Percentiles rank a stretch among this genome's conserved stretches.
phyloP scores from a whole-genome alignment of 1,140 invertebrate species.

The Meteorus sp. region DNA sequence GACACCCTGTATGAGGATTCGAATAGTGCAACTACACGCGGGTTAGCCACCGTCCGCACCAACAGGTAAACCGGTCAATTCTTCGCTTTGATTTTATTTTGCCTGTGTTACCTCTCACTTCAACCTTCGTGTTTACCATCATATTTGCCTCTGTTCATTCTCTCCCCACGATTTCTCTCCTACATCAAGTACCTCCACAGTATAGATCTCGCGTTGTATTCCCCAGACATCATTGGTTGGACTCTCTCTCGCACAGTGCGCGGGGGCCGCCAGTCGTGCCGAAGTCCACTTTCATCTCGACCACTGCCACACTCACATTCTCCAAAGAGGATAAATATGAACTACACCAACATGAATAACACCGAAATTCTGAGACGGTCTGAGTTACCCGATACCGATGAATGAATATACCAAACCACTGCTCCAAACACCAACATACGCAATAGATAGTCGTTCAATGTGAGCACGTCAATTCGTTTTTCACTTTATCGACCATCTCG shows the following conservation, averaged over 20 bases:
- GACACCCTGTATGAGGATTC: slow-evolving; percentile 15
- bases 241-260: too few relatives aligned
- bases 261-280: slow-evolving; percentile 1
- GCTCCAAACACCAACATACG: not conserved
- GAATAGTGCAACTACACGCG: slow-evolving; percentile 17
- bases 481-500: too few relatives aligned
- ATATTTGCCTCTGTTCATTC: not conserved
- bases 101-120: not conserved
- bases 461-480: too few relatives aligned
- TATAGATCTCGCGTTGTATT: slow-evolving; percentile 8
- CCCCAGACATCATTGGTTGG: not conserved
- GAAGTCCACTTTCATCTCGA: slow-evolving; percentile 14
- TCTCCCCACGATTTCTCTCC: too few relatives aligned
- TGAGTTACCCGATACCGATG: slow-evolving; percentile 10
- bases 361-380: slow-evolving; percentile 1
- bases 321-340: not conserved
- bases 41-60: slow-evolving; percentile 30
- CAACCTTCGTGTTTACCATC: too few relatives aligned
- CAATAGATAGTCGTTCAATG: too few relatives aligned
- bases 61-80: slow-evolving; percentile 44
- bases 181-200: not conserved
- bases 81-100: slow-evolving; percentile 34
- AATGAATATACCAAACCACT: not conserved
- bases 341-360: not conserved
- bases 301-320: slow-evolving; percentile 9